Conservation (phyloP, 2,113 vertebrate species). For the Ceyx margarethae region DNA sequence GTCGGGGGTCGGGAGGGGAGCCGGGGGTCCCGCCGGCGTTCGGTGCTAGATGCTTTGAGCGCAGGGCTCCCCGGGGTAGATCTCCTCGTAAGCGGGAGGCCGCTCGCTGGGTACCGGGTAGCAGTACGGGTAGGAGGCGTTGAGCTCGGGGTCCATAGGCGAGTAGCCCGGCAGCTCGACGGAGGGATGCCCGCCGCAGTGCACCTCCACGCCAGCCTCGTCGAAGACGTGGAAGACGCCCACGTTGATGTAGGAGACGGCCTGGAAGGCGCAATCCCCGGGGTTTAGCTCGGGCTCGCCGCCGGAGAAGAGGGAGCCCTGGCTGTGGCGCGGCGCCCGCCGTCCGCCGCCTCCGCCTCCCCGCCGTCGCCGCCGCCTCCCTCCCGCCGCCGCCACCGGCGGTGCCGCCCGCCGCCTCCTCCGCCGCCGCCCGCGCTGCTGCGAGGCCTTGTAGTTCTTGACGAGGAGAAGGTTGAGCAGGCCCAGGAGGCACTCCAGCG, state of each 20-base stretch:
- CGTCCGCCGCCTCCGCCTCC: conserved; percentile 42
- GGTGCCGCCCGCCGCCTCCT: conserved; percentile 68
- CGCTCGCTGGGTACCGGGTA: conserved; percentile 85
- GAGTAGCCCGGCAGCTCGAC: conserved; percentile 93
- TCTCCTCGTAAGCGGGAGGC: conserved; percentile 89
- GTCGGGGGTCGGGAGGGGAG: background rate
- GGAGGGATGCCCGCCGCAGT: conserved; percentile 89
- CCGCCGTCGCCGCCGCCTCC: background rate
- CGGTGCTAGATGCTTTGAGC: conserved; percentile 11
- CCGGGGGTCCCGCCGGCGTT: background rate
- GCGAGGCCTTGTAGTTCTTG: conserved; percentile 86
- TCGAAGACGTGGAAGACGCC: conserved; percentile 83
- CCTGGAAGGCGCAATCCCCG: conserved; percentile 78
- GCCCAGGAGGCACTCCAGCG: conserved; percentile 89
- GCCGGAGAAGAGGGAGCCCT: conserved; percentile 81
- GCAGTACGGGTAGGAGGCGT: conserved; percentile 88
- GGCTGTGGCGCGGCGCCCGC: conserved; percentile 72
- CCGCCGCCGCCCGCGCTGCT: conserved; percentile 79
- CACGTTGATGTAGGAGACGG: conserved; percentile 92
- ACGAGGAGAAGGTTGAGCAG: conserved; percentile 87
- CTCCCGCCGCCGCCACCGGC: background rate
- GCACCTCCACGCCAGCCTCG: conserved; percentile 87
- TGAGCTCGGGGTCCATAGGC: conserved; percentile 86
- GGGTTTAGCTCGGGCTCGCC: conserved; percentile 85
- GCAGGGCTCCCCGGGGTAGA: conserved; percentile 81